A percentile compares a stretch with the other conserved stretches of the same genome.
Conservation (phyloP, 1,140 invertebrate genomes). For the Pseudachorutes palmiensis region DNA sequence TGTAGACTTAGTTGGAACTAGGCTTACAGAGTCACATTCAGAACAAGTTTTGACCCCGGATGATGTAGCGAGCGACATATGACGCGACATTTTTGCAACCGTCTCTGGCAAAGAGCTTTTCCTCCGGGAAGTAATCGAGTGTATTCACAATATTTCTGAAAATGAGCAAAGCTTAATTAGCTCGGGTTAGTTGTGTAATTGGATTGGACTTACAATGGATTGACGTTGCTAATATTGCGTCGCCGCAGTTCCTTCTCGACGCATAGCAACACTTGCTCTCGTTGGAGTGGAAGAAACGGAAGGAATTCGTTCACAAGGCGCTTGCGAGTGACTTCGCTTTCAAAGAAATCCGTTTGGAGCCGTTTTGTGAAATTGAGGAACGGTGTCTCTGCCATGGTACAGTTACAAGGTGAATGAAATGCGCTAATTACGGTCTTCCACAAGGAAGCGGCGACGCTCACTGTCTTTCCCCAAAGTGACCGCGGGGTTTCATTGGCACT, state of each 20-base stretch:
- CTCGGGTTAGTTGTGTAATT: neutral
- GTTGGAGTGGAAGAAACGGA: slow-evolving; percentile 34
- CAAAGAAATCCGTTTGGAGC: slow-evolving; percentile 23
- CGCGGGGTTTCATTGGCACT: neutral
- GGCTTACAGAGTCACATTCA: too few species aligned
- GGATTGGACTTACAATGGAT: slow-evolving; percentile 25
- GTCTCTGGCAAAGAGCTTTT: neutral
- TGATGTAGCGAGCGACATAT: too few species aligned
- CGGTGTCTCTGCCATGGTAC: neutral
- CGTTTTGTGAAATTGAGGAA: neutral
- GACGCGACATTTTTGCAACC: slow-evolving; percentile 8
- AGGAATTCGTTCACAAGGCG: slow-evolving; percentile 29
- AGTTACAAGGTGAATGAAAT: neutral
- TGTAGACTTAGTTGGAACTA: too few species aligned
- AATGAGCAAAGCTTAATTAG: neutral
- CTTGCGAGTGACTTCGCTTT: slow-evolving; percentile 26
- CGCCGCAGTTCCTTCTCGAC: slow-evolving; percentile 23
- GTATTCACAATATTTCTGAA: neutral
- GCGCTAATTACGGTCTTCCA: neutral
- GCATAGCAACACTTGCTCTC: slow-evolving; percentile 28
- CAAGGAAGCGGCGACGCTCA: neutral
- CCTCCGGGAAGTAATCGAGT: neutral
- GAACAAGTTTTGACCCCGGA: too few species aligned
- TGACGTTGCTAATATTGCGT: neutral
- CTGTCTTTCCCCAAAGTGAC: neutral